Base-by-base conservation (phyloP, 2,888 invertebrate species). In the Trichogramma dendrolimi region DNA sequence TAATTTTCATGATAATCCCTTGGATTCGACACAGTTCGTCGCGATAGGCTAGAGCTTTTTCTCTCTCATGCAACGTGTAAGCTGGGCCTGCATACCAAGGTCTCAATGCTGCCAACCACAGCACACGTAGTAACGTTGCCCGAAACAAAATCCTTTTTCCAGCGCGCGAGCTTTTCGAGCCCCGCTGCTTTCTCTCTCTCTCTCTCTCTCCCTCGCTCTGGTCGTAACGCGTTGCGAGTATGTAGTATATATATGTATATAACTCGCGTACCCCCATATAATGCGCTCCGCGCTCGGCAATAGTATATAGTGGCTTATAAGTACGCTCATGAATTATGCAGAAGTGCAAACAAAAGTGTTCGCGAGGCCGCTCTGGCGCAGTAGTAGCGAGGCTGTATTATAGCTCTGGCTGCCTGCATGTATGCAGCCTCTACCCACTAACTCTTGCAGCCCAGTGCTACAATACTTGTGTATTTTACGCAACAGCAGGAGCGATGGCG, bases 241-340 rank as follows among this genome's bases (percentile, higher is more conserved):
- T 3, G 27, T 27, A 27, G 27, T 27, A 27, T 27, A 27, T 27
- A 27, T 27, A 27, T 27, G 27, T 27, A 27, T 27, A 27, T 27
- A 27, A 27, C 27, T 27, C 27, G 27, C 27, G 2, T 27, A 27
- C 27, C 27, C 14, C 39, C 7, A 27, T 60, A 63, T 56, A 60
- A 63, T 63, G 52, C 44, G 55, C n/a, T 47, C 1, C 47, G n/a
- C 11, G 11, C 6, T 67, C 71, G 67, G 69, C 69, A 69, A 66
- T 67, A 66, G 67, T 69, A 68, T 68, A 72, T 73, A 70, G 70
- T 70, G 69, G 71, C 71, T 75, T 74, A 76, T 74, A 75, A 71
- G 74, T 71, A 71, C 68, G 70, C 70, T 76, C 73, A 75, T 77
- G 76, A 77, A 77, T 77, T 76, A 77, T 77, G 73, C 74, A 76